Percentiles rank a stretch among this genome's conserved stretches.
phyloP scores from a whole-genome alignment of 2,888 invertebrate genomes.

The Palloptera scutellata region DNA sequence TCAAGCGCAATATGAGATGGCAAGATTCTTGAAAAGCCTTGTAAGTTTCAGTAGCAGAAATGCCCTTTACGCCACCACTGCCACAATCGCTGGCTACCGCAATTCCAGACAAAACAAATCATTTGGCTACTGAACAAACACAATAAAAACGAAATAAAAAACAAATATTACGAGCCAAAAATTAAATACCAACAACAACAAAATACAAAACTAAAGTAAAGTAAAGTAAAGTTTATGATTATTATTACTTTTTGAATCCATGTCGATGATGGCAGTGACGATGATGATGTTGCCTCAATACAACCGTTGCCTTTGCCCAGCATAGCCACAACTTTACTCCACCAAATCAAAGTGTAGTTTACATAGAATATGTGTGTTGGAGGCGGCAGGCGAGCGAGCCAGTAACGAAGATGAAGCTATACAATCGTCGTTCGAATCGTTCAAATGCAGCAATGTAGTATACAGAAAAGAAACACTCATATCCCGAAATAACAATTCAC shows the following conservation, averaged over 20 bases:
- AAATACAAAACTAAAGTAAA: conserved; percentile 25
- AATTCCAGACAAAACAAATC: conserved; percentile 54
- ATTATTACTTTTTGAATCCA: conserved; percentile 63
- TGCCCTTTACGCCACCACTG: conserved; percentile 18
- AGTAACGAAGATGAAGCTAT: neutral
- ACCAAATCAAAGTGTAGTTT: neutral
- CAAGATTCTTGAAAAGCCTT: neutral
- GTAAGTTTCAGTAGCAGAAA: neutral
- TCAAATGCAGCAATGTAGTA: conserved; percentile 30
- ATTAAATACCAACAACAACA: conserved; percentile 6
- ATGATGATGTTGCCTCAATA: conserved; percentile 24
- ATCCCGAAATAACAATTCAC: conserved; percentile 27
- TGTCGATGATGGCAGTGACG: conserved; percentile 46
- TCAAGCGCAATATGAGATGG: conserved; percentile 9
- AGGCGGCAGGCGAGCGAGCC: conserved; percentile 5
- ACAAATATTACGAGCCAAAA: conserved; percentile 34
- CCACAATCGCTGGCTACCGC: conserved; percentile 6
- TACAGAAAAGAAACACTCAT: conserved; percentile 21
- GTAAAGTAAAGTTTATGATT: conserved; percentile 35
- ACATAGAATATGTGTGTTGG: neutral
- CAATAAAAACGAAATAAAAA: conserved; percentile 24
- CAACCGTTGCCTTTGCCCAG: conserved; percentile 33
- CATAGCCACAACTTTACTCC: conserved; percentile 28
- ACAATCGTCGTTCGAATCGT: neutral
- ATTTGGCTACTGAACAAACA: conserved; percentile 41